Base-by-base conservation (phyloP, 2,888 invertebrate species). In the Oxyteleia sp. region DNA sequence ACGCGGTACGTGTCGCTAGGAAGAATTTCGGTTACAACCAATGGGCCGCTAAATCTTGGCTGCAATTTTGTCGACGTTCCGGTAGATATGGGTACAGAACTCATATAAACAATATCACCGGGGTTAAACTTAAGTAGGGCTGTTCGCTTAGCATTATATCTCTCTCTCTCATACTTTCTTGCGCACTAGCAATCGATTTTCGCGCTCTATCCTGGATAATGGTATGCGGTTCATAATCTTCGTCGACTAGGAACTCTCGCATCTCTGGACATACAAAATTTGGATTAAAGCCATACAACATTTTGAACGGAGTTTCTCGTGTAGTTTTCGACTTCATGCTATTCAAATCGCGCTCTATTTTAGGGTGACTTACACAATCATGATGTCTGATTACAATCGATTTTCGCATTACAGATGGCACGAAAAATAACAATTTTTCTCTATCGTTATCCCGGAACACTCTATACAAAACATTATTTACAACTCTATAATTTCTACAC, bases 381-480 rank as follows among this genome's bases (percentile, higher is more conserved):
- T 84, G 80, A 16, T 49, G 72, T 18, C 59, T 35, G 8, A 76
- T 61, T 1, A 71, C 29, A 7, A 81, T 4, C 8, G 64, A 29
- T 29, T 81, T 84, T 11, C 79, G 41, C 79, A 83, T 83, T 0
- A 26, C 15, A 4, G 43, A 26, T 0, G 61, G 61, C 3, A 61
- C 61, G 1, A 26, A 0, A 43, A 61, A 43, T 29, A n/a, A n/a
- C 0, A 26, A 16, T 43, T 43, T 61, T 16, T 61, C 11, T 43
- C 13, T 0, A n/a, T 13, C 45, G 0, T 16, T 43, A 11, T 11
- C 29, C 16, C 4, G 7, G 8, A 18, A 15, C 23, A 59, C 13
- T 59, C 15, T 59, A 59, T 43, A 59, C 23, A 61, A 61, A 1
- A 61, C 43, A 26, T 4, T 29, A 16, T 61, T 61, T 7, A 43